Evolutionary conservation across 2,888 invertebrate species (phyloP), one percentile per base, ranked within the genome.

Genomic region (Nebria salina): DNA sequence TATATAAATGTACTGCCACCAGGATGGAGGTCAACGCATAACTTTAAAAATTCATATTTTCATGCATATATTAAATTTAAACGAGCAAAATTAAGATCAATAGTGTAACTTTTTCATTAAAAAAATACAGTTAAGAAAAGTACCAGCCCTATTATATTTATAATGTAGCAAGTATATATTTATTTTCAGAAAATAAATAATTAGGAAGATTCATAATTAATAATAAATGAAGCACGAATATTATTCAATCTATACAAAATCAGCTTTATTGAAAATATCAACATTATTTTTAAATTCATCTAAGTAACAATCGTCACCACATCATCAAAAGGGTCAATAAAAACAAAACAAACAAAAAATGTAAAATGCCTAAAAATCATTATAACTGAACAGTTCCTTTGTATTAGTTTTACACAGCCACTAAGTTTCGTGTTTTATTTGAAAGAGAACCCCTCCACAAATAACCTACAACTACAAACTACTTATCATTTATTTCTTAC

Each of bases 191-290:
- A 20, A 20, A 20, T 20, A 20, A 20, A 20, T 70, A 70, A 2
- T 15, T 5, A 2, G 70, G 70, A 20, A 20, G 5, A 20, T 70
- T 34, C 2, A 34, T 3, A 25, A 34, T 72, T 1, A 34, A 25
- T n/a, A 34, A n/a, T 68, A 68, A 68, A 68, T 15, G 13, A 68
- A 68, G 9, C 5, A 68, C 25, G 3, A 68, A 68, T 15, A 43
- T 64, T 74, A 74, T 41, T 9, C 54, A 43, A 73, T 34, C 72
- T 80, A 80, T 80, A 80, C 74, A 80, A 74, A 80, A 68, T 75
- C 80, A 75, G 20, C 66, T 80, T 75, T 80, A 66, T 68, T 68
- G 25, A 65, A 68, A 75, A 79, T 68, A 80, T 42, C 75, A 80
- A 80, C 70, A 80, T 26, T 15, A 68, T 68, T 75, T 13, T n/a